Evolutionary conservation across 1,140 invertebrate genomes (phyloP), one percentile per base, ranked within the genome.

Genomic region (Macrobrachium rosenbergii): DNA sequence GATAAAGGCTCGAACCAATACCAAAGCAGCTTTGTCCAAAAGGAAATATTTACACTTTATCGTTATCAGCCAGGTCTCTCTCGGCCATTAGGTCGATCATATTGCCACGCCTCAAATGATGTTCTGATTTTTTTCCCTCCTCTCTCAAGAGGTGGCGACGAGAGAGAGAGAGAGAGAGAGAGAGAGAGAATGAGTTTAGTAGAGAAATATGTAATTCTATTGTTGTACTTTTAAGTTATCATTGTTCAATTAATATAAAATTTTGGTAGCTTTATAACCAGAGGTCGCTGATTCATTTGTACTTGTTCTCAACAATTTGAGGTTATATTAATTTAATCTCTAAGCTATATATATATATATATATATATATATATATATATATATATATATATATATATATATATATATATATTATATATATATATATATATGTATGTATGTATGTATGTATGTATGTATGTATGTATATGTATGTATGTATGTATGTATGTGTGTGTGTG

Each of bases 141-240:
- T 77, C 28, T 21, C 62, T 21, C 19, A 73, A 28, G 28, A 16
- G 14, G 21, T 21, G 37, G 19, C 0, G 17, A 52, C 17, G 62
- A 82, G 28, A 82, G 37, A 69, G 63, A 69, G 37, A 52, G 63
- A 82, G 62, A 82, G 28, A 82, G 37, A 69, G 62, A 82, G 28
- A 82, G 37, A 69, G 63, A 69, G 37, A 52, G 63, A 82, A 28
- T 3, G 63, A 82, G 80, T 69, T 37, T 19, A 14, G 8, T 16
- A 67, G 45, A 58, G 63, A n/a, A n/a, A 7, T 10, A 82, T 17
- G 58, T 11, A 52, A 10, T 17, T 12, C 0, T 0, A 23, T 23
- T 43, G 21, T 19, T 23, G 3, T 23, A 28, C 19, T n/a, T 19
- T 10, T 19, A 37, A 43, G 21, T 76, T n/a, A 76, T 76, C 21